Percentiles rank a stretch among this genome's conserved stretches.
Evolutionary conservation across 2,888 invertebrate species (phyloP).

Genomic region (Tryphoninae sp.): DNA sequence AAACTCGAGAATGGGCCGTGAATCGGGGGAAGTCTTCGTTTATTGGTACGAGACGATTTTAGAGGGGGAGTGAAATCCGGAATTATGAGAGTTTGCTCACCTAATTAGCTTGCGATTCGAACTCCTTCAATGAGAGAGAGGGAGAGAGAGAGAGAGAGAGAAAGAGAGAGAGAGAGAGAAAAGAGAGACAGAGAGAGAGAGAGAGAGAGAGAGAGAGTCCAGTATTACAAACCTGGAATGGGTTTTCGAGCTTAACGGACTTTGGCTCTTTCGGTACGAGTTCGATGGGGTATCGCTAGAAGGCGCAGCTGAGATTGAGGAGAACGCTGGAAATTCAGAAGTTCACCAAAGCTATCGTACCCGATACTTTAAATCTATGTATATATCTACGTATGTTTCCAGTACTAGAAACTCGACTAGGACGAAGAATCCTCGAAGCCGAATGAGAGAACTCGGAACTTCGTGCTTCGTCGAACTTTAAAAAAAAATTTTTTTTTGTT

Average conservation of each 20-base stretch:
- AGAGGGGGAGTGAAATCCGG: neutral
- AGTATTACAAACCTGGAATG: conserved; percentile 40
- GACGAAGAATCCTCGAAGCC: conserved; percentile 35
- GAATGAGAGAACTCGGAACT: conserved; percentile 34
- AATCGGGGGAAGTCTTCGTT: conserved; percentile 1
- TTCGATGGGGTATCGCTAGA: neutral
- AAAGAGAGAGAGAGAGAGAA: neutral
- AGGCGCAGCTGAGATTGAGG: neutral
- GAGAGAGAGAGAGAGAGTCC: neutral
- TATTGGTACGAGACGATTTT: neutral
- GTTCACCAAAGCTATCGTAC: neutral
- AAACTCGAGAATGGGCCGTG: conserved; percentile 5
- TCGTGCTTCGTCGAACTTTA: conserved; percentile 38
- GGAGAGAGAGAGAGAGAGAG: neutral
- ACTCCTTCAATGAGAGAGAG: conserved; percentile 11
- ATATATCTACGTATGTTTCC: neutral
- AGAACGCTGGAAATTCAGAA: neutral
- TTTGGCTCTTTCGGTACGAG: conserved; percentile 5
- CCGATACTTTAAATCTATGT: neutral
- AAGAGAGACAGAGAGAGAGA: neutral
- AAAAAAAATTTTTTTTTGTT: no score
- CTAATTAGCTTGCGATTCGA: conserved; percentile 48
- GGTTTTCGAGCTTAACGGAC: conserved; percentile 13
- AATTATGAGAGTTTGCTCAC: neutral
- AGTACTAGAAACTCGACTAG: conserved; percentile 15